Conservation (phyloP, 2,888 invertebrate species). For the Pristionchus mayeri region DNA sequence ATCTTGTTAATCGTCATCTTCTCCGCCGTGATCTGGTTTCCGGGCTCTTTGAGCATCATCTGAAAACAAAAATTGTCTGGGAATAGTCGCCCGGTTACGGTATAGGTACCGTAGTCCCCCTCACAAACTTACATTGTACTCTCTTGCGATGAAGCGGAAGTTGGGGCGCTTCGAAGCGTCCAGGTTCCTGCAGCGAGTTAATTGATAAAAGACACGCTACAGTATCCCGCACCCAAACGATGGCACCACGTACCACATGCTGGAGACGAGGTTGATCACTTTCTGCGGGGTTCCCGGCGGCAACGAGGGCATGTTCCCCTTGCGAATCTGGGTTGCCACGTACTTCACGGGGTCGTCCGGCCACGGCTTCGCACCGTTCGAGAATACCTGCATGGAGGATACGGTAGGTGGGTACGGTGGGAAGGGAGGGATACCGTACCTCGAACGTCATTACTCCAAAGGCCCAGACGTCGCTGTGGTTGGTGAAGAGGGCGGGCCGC, state of each 20-base stretch:
- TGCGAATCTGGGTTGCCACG: conserved; percentile 57
- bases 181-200: too few relatives aligned
- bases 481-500: conserved; percentile 59
- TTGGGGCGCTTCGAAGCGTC: too few relatives aligned
- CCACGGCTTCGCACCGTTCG: conserved; percentile 57
- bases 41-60: background rate
- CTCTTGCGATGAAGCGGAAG: too few relatives aligned
- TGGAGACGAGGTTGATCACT: conserved; percentile 50
- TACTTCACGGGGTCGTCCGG: conserved; percentile 56
- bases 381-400: conserved; percentile 52
- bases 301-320: conserved; percentile 61
- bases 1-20: conserved; percentile 26
- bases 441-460: conserved; percentile 66
- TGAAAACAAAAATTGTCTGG: background rate
- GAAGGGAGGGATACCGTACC: conserved; percentile 52
- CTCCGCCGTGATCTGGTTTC: background rate
- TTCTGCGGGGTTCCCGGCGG: conserved; percentile 53
- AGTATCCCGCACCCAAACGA: too few relatives aligned
- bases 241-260: too few relatives aligned
- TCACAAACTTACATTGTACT: too few relatives aligned
- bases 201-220: too few relatives aligned
- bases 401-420: background rate
- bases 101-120: background rate
- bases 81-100: background rate
- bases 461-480: conserved; percentile 67